Evolutionary conservation across 2,797 vertebrate genomes (phyloP), one percentile per base, ranked within the genome.

Genomic region (Coilia nasus): DNA sequence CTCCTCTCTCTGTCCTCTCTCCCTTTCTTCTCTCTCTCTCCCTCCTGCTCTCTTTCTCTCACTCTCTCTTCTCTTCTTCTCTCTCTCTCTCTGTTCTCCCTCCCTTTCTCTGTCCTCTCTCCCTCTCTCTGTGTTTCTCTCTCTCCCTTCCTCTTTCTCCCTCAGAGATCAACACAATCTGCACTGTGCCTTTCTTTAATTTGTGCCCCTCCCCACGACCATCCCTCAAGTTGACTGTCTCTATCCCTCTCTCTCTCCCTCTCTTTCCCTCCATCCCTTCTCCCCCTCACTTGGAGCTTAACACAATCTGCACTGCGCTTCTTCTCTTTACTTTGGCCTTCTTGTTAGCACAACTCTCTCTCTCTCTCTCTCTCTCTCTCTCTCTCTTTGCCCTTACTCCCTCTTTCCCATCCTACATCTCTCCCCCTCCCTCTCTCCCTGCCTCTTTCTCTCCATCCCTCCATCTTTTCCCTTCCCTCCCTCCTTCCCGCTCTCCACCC

Each of bases 111-210:
- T 62, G 21, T 17, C 12, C 17, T 19, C 19, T 19, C 19, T 19
- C 19, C 12, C 50, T 54, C 7, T 54, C 50, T 54, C 2, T 54
- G 2, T 54, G 1, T 54, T 21, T 62, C 21, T 54, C 21, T 62
- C 14, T 23, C 25, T 67, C 23, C n/a, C 1, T 31, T 1, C 14
- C 25, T 14, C 4, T 14, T 25, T 67, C 12, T 28, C 62, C 23
- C 23, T 64, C 96, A 96, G 94, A 95, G 97, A 97, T 97, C 98
- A 97, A 97, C 98, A 98, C 97, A 98, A 98, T 98, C 97, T 97
- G 97, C 28, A 75, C 28, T 75, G 15, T 3, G 31, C 28, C 25
- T 17, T 75, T 75, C 28, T 71, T 71, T 28, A 71, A 28, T 31
- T 71, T 31, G 25, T 25, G 25, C 11, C 25, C 25, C 64, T 5